Percentiles rank a stretch among this genome's conserved stretches.
These are phyloP conservation scores for Callopanchax toddi DNA, from an alignment of 2,113 vertebrate species.

Conservation along the genomic window DNA sequence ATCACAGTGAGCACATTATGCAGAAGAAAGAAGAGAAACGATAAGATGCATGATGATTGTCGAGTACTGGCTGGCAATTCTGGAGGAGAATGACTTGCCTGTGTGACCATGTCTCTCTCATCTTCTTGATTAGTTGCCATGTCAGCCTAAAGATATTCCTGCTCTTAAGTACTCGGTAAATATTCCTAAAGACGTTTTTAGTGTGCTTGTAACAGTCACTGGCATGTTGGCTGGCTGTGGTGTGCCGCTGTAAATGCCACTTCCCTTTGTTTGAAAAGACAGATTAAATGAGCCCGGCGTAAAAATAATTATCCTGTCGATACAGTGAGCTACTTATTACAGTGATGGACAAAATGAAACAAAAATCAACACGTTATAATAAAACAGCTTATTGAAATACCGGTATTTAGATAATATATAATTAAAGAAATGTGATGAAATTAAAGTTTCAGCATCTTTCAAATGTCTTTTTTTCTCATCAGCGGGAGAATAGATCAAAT, in stretches of 20 bases:
- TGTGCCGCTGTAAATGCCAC: conserved; percentile 42
- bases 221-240: conserved; percentile 27
- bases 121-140: conserved; percentile 62
- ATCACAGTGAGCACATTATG: conserved; percentile 28
- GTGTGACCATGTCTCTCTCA: conserved; percentile 52
- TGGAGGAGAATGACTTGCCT: conserved; percentile 39
- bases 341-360: background rate
- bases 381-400: conserved; percentile 21
- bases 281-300: conserved; percentile 34
- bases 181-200: conserved; percentile 66
- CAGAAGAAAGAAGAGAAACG: conserved; percentile 27
- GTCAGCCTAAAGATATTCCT: conserved; percentile 50
- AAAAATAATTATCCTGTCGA: conserved; percentile 45
- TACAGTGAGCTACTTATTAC: conserved; percentile 45
- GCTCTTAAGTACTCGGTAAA: conserved; percentile 58
- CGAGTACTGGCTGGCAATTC: conserved; percentile 43
- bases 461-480: no score
- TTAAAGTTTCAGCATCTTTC: background rate
- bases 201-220: conserved; percentile 45
- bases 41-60: conserved; percentile 56
- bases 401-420: conserved; percentile 25
- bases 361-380: no score
- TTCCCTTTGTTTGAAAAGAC: conserved; percentile 56
- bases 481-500: conserved; percentile 5
- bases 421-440: background rate